Evolutionary conservation across 2,888 invertebrate genomes (phyloP).

Genomic region (Petrophora chlorosata): DNA sequence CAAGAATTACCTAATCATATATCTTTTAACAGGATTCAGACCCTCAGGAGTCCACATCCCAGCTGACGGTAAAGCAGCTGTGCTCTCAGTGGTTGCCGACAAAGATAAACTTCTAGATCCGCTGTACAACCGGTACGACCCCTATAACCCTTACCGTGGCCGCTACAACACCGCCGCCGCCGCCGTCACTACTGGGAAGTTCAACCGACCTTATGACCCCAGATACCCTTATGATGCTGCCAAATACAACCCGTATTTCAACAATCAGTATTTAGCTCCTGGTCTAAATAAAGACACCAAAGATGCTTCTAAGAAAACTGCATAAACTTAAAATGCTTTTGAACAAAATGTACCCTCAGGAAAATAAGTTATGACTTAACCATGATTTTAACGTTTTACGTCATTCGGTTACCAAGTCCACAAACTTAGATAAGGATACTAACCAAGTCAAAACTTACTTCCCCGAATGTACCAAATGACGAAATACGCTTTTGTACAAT

Average conservation of each 20-base stretch:
- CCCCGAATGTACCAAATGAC: background rate
- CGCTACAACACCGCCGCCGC: slow-evolving; percentile 40
- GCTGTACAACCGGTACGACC: slow-evolving; percentile 55
- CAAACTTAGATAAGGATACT: too few relatives aligned
- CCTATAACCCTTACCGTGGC: slow-evolving; percentile 42
- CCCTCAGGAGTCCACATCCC: slow-evolving; percentile 87
- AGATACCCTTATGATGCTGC: slow-evolving; percentile 47
- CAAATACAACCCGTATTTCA: slow-evolving; percentile 45
- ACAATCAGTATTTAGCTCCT: slow-evolving; percentile 40
- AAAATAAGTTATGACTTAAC: too few relatives aligned
- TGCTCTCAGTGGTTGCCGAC: slow-evolving; percentile 60
- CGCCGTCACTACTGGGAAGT: too few relatives aligned
- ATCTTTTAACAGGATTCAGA: slow-evolving; percentile 76
- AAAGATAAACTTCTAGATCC: slow-evolving; percentile 46
- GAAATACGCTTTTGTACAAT: background rate
- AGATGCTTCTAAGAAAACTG: slow-evolving; percentile 38
- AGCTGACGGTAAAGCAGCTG: slow-evolving; percentile 80
- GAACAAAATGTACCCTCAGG: background rate
- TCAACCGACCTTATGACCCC: slow-evolving; percentile 48
- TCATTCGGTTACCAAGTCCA: too few relatives aligned
- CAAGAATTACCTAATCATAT: background rate
- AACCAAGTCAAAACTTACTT: too few relatives aligned
- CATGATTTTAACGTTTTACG: too few relatives aligned
- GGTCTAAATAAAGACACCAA: slow-evolving; percentile 22
- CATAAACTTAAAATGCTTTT: slow-evolving; percentile 25